phyloP scores from a whole-genome alignment of 2,797 vertebrate species.

The Coregonus sp. region DNA sequence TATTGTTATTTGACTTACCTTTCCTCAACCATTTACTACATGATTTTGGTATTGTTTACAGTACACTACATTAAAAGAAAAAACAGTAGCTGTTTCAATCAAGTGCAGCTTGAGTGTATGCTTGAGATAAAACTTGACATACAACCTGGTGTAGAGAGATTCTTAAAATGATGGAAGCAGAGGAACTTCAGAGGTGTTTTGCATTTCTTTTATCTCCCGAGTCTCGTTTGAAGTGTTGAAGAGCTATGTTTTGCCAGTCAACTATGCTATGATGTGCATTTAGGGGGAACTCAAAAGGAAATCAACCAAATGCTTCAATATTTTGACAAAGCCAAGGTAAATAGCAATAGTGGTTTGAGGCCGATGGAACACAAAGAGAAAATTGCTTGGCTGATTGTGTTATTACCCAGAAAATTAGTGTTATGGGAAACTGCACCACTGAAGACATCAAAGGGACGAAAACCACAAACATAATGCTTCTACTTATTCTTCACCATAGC shows the following conservation, averaged over 20 bases:
- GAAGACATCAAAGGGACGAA: neutral
- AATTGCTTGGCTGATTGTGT: slow-evolving; percentile 21
- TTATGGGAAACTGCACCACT: slow-evolving; percentile 3
- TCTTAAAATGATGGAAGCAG: neutral
- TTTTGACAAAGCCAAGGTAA: slow-evolving; percentile 16
- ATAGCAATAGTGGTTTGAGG: neutral
- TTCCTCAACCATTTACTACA: neutral
- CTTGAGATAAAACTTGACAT: neutral
- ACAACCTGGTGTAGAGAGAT: neutral
- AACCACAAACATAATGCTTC: slow-evolving; percentile 3
- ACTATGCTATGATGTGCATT: slow-evolving; percentile 11
- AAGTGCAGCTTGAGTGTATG: neutral
- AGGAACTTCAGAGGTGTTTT: slow-evolving; percentile 1
- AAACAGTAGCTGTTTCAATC: neutral
- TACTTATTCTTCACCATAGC: neutral
- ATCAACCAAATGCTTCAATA: slow-evolving; percentile 5
- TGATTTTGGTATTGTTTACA: neutral
- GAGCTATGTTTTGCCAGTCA: slow-evolving; percentile 20
- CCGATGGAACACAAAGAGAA: neutral
- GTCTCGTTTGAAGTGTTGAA: slow-evolving; percentile 18
- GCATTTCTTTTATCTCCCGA: neutral
- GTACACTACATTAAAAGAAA: neutral
- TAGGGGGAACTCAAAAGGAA: slow-evolving; percentile 3
- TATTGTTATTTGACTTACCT: neutral
- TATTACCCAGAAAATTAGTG: slow-evolving; percentile 14